Conservation (phyloP, 2,888 invertebrate species). For the Hydrotaea diabolus region DNA sequence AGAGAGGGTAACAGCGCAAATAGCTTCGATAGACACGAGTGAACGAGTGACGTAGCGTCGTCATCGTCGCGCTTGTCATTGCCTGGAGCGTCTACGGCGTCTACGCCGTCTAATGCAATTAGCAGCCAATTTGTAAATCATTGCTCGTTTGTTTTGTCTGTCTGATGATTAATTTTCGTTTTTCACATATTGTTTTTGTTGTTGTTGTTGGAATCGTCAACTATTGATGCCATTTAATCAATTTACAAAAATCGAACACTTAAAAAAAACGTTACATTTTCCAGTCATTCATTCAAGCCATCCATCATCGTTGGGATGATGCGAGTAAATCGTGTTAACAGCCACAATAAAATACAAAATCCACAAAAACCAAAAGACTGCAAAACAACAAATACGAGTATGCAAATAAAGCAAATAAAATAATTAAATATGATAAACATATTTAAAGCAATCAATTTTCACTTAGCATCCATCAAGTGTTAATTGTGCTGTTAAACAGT, state of each 20-base stretch:
- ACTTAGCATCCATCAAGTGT: neutral
- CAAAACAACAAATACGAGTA: conserved; percentile 22
- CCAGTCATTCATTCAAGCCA: neutral
- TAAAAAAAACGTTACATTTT: too few species aligned
- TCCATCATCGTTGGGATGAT: neutral
- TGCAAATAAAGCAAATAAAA: neutral
- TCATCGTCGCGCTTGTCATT: neutral
- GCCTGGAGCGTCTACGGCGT: neutral
- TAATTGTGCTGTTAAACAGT: conserved; percentile 10
- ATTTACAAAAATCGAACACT: too few species aligned
- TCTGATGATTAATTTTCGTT: conserved; percentile 21
- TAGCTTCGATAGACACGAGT: neutral
- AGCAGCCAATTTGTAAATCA: conserved; percentile 25
- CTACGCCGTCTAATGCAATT: conserved; percentile 21
- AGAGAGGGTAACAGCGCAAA: neutral
- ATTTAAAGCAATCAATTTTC: conserved; percentile 8
- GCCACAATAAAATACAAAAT: too few species aligned
- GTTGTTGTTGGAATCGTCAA: too few species aligned
- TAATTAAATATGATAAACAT: conserved; percentile 16
- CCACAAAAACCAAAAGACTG: neutral
- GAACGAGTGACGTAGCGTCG: neutral
- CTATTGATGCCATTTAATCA: too few species aligned
- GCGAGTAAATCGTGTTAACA: neutral
- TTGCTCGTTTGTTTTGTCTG: conserved; percentile 1
- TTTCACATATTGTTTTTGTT: neutral